A percentile compares a stretch with the other conserved stretches of the same genome.
Conservation (phyloP, 1,140 invertebrate species). For the Calephelis virginiensis region DNA sequence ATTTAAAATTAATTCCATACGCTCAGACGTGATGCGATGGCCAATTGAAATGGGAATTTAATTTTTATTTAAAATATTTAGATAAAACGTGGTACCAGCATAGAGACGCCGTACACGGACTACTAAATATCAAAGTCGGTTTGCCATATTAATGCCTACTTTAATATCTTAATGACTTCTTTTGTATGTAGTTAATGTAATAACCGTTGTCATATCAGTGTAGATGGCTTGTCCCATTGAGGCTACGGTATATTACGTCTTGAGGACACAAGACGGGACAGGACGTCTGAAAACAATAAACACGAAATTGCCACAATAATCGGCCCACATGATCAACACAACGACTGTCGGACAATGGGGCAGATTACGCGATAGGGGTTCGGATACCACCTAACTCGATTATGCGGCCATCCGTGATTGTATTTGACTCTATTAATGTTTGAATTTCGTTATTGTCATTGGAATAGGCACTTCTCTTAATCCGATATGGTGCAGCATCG, state of each 20-base stretch:
- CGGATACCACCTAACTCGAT: slow-evolving; percentile 74
- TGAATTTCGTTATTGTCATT: slow-evolving; percentile 76
- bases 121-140: too few species aligned
- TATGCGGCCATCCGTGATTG: slow-evolving; percentile 75
- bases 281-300: slow-evolving; percentile 74
- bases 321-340: slow-evolving; percentile 67
- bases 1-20: too few species aligned
- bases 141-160: too few species aligned
- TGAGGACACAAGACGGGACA: slow-evolving; percentile 46
- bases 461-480: slow-evolving; percentile 54
- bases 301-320: slow-evolving; percentile 75
- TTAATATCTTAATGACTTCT: neutral
- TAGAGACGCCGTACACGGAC: too few species aligned
- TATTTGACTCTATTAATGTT: slow-evolving; percentile 70
- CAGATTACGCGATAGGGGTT: slow-evolving; percentile 73
- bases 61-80: too few species aligned
- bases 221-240: too few species aligned
- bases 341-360: slow-evolving; percentile 69
- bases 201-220: too few species aligned
- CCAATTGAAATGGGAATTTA: too few species aligned
- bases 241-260: slow-evolving; percentile 29
- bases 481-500: slow-evolving; percentile 65
- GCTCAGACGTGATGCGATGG: too few species aligned
- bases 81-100: too few species aligned
- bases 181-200: neutral